Evolutionary conservation across 2,797 vertebrate species (phyloP), one percentile per base, ranked within the genome.

Genomic region (Erpetoichthys calabaricus): DNA sequence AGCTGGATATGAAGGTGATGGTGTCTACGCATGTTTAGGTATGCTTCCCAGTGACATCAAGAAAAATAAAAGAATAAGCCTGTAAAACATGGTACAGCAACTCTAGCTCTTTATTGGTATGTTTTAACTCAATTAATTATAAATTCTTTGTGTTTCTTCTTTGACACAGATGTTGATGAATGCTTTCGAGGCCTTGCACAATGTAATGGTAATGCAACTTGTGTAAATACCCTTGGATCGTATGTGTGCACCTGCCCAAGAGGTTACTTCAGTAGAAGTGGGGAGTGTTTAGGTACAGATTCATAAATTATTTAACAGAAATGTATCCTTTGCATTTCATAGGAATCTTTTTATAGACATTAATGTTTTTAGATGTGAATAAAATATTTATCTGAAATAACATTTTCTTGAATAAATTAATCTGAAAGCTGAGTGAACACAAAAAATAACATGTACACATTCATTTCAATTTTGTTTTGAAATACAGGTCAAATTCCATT

Each of bases 161-260:
- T 45, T 45, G 47, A 25, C 45, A 8, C 42, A 68, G 67, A 68
- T 8, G 4, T 64, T 1, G 64, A 68, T 3, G 67, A 68, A 47
- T 68, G 67, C 42, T 3, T 55, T 1, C 47, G 44, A 10, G 49
- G 50, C 3, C 9, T 4, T 9, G 7, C 62, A n/a, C 3, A 7
- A 45, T 68, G 64, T 3, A 46, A 44, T 53, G 45, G 1, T 4
- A 55, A 54, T 1, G 55, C 62, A 1, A 8, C 47, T 1, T 68
- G 67, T 45, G 5, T 66, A 43, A 68, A 68, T 41, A 66, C 58
- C 1, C 45, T 68, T 42, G 64, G 67, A 4, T 66, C 64, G 4
- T 68, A 60, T 42, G 2, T 51, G 1, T 68, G 67, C 3, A 9
- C 59, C 8, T 68, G 67, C 52, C 62, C 42, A 4, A 57, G 45